Conservation (phyloP, 1,140 invertebrate species). For the Limonius californicus region DNA sequence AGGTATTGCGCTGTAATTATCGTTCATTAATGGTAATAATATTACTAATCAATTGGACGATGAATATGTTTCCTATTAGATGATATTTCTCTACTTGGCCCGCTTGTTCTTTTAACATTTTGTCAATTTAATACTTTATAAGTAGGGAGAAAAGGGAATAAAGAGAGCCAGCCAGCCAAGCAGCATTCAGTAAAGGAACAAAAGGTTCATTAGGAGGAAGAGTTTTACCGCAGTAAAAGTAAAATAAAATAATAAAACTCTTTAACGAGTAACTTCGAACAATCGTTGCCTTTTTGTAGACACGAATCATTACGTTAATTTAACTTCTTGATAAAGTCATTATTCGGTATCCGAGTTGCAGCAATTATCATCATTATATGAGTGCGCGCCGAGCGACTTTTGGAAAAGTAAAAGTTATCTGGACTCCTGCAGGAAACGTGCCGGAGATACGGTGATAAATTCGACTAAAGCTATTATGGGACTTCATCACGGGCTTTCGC, state of each 20-base stretch:
- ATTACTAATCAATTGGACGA: no score
- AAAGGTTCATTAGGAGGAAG: slow-evolving; percentile 26
- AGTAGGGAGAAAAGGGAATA: neutral
- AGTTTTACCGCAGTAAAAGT: slow-evolving; percentile 21
- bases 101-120: neutral
- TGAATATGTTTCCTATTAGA: no score
- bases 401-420: slow-evolving; percentile 28
- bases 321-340: slow-evolving; percentile 38
- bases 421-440: slow-evolving; percentile 33
- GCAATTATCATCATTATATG: slow-evolving; percentile 43
- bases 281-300: slow-evolving; percentile 25
- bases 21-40: no score
- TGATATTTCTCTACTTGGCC: neutral
- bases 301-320: slow-evolving; percentile 40
- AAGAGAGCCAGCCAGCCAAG: neutral
- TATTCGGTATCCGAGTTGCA: slow-evolving; percentile 35
- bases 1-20: no score
- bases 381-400: slow-evolving; percentile 23
- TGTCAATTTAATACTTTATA: slow-evolving; percentile 1
- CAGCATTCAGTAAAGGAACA: neutral
- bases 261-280: slow-evolving; percentile 35
- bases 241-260: slow-evolving; percentile 35
- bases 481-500: slow-evolving; percentile 35
- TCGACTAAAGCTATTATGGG: slow-evolving; percentile 34
- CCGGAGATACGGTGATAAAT: slow-evolving; percentile 43